Evolutionary conservation across 2,797 vertebrate species (phyloP).

Genomic region (Sardinella longiceps): DNA sequence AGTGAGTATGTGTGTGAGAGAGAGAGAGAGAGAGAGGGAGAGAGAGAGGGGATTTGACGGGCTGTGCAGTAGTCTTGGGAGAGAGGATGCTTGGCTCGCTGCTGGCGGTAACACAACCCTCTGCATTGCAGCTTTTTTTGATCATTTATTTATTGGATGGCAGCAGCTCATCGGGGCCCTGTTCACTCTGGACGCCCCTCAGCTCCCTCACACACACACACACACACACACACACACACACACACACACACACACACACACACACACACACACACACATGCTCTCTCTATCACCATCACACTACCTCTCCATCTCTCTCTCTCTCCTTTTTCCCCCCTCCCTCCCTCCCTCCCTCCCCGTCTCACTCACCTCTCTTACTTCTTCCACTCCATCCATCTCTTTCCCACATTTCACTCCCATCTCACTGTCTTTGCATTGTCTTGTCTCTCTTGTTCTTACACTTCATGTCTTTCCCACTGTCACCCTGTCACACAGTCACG

Average conservation of each 20-base stretch:
- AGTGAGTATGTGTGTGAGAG: not conserved
- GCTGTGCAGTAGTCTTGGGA: conserved; percentile 19
- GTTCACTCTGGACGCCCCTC: conserved; percentile 20
- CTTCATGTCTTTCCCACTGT: conserved; percentile 29
- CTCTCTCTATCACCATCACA: not conserved
- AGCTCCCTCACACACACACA: not conserved
- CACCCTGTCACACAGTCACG: conserved; percentile 29
- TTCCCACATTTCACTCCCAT: too few relatives aligned
- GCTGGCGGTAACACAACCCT: conserved; percentile 63
- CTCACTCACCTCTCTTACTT: not conserved
- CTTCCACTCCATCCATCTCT: too few relatives aligned
- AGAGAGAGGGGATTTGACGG: not conserved
- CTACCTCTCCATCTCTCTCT: not conserved
- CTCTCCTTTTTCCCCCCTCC: not conserved
- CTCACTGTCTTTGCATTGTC: not conserved
- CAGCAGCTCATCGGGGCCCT: conserved; percentile 48
- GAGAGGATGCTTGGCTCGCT: conserved; percentile 53
- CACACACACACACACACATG: not conserved
- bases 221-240: conserved; percentile 5
- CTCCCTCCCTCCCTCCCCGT: not conserved
- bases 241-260: not conserved
- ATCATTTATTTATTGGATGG: conserved; percentile 77
- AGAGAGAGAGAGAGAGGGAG: not conserved
- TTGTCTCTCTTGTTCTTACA: not conserved
- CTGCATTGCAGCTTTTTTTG: conserved; percentile 72